Evolutionary conservation across 2,888 invertebrate species (phyloP).

Genomic region (Muschampia plurimacula): DNA sequence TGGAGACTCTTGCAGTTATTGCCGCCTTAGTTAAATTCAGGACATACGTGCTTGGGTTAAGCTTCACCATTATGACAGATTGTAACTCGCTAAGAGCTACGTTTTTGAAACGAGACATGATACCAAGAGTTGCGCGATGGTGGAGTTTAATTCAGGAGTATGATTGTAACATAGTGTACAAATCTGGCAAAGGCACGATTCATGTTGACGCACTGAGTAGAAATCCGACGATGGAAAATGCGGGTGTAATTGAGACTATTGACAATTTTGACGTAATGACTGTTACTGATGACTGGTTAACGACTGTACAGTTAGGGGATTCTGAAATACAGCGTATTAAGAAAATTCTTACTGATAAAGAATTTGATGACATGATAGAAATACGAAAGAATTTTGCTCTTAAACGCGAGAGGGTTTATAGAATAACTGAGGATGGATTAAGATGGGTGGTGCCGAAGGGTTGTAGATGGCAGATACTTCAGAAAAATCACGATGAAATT

Average conservation of each 20-base stretch:
- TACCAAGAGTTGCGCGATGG: conserved; percentile 54
- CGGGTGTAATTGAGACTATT: conserved; percentile 10
- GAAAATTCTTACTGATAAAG: background rate
- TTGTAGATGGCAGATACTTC: background rate
- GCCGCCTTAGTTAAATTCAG: background rate
- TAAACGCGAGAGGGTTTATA: background rate
- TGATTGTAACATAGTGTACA: conserved; percentile 48
- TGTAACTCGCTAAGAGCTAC: conserved; percentile 32
- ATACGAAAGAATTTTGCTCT: background rate
- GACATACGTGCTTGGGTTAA: background rate
- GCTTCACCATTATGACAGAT: background rate
- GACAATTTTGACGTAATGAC: conserved; percentile 35
- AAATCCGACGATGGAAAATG: background rate
- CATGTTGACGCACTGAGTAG: background rate
- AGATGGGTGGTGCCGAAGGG: conserved; percentile 4
- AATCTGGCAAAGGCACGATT: background rate
- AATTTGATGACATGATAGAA: background rate
- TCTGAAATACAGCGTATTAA: conserved; percentile 37
- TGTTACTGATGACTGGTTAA: conserved; percentile 38
- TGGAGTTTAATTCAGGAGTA: conserved; percentile 54
- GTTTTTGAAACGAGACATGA: conserved; percentile 51
- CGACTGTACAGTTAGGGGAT: conserved; percentile 42
- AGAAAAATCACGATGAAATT: conserved; percentile 4
- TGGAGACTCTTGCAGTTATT: background rate
- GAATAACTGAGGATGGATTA: conserved; percentile 3